Base-by-base conservation (phyloP, 1,140 invertebrate species). In the Chironomus tepperi region DNA sequence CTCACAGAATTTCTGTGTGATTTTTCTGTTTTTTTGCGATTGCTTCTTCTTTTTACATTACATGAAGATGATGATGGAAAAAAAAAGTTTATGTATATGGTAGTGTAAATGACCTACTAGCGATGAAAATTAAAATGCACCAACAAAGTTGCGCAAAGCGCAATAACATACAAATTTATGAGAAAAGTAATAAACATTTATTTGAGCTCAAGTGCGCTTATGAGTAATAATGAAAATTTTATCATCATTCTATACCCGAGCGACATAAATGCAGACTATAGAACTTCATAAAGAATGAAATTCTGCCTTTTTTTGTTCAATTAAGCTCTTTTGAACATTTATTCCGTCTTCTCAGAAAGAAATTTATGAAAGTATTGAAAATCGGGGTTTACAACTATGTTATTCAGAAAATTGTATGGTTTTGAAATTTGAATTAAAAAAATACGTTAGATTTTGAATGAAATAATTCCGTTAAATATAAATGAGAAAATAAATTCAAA, bases 81-180 rank as follows among this genome's bases (percentile, higher is more conserved):
- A 47, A 12, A 57, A 12, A 57, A 57, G 24, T 34, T 34, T 34
- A 34, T 34, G 24, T 34, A 34, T n/a, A 57, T 57, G 3, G 12
- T 57, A 57, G 47, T 57, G 47, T 57, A 57, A 57, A 57, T 57
- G 47, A 57, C 47, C 47, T 57, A 57, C 47, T 57, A 57, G 47
- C 47, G 47, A 57, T 57, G 47, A 57, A 57, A 57, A 57, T 57
- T 57, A 57, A 57, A 57, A 57, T 57, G 47, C 47, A 57, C 47
- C 47, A 57, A 57, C 47, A 57, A 57, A 57, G 47, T 57, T 57
- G 47, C 47, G 47, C 47, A 57, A 57, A 57, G 47, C 47, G 47
- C 47, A 57, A 57, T 57, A 57, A 57, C 47, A 57, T 57, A 57
- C 47, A 57, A 57, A 57, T 57, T 57, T 57, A 57, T 57, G 47